A percentile compares a stretch with the other conserved stretches of the same genome.
Conservation (phyloP, 2,113 vertebrate species). For the Reinhardtius hippoglossoides region DNA sequence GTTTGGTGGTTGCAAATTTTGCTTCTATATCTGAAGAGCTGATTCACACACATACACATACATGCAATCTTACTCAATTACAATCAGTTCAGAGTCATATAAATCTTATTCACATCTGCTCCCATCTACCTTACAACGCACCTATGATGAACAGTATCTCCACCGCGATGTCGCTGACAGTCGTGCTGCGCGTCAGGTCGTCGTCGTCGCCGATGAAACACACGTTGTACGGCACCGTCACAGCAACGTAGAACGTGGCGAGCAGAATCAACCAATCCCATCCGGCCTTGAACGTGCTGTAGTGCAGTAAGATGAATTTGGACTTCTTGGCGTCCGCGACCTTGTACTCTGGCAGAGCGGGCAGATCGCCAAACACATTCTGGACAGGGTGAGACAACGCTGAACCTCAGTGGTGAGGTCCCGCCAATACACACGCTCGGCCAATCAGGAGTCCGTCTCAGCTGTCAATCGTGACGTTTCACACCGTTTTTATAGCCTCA, state of each 20-base stretch:
- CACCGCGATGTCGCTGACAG: conserved; percentile 96
- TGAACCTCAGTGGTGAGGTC: no score
- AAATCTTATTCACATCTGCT: no score
- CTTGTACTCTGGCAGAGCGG: conserved; percentile 97
- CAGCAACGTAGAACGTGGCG: conserved; percentile 97
- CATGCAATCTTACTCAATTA: not conserved
- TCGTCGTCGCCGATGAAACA: conserved; percentile 97
- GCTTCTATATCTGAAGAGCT: no score
- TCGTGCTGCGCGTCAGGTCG: conserved; percentile 96
- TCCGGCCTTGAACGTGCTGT: conserved; percentile 97
- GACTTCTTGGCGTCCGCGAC: conserved; percentile 98
- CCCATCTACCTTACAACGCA: conserved; percentile 49
- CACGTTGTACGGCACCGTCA: conserved; percentile 98
- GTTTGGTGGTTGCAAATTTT: not conserved
- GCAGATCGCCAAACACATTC: conserved; percentile 96
- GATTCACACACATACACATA: no score
- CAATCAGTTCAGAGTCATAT: not conserved
- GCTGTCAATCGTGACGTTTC: no score
- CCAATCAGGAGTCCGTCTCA: not conserved
- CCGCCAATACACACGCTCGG: no score
- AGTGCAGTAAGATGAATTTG: conserved; percentile 96
- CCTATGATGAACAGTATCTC: conserved; percentile 98
- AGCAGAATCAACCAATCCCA: conserved; percentile 99
- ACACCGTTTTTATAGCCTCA: no score
- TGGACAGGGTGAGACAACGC: conserved; percentile 66